Evolutionary conservation across 64 coral and sea anemone genomes (phyloP).

Genomic region (Montipora sp.): DNA sequence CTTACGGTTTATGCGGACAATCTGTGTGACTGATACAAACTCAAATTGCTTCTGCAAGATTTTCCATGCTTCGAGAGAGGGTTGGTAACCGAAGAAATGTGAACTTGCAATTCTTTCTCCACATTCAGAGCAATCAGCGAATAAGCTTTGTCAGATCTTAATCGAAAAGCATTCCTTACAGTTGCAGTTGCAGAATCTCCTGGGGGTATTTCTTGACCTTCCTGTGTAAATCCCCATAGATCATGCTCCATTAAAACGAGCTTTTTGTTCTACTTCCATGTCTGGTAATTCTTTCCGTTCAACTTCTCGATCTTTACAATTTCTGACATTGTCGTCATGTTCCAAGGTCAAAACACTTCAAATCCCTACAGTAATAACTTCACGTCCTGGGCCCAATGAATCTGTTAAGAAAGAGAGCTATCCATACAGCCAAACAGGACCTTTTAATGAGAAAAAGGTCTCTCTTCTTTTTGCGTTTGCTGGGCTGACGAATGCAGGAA

Average conservation of each 20-base stretch:
- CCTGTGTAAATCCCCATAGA: slow-evolving; percentile 54
- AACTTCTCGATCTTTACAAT: slow-evolving; percentile 35
- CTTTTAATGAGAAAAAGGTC: not conserved
- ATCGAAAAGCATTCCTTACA: slow-evolving; percentile 49
- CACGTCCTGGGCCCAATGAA: slow-evolving; percentile 35
- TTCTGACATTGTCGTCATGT: not conserved
- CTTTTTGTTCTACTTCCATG: slow-evolving; percentile 57
- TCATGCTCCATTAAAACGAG: slow-evolving; percentile 57
- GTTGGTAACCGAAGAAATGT: slow-evolving; percentile 42
- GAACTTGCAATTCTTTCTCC: slow-evolving; percentile 52
- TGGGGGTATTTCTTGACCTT: slow-evolving; percentile 33
- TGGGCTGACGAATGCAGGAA: too few relatives aligned
- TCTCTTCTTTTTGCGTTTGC: too few relatives aligned
- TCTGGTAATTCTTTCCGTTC: slow-evolving; percentile 48
- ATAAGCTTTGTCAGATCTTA: slow-evolving; percentile 50
- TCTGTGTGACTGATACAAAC: slow-evolving; percentile 58
- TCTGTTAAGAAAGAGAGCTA: not conserved
- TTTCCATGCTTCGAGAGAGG: slow-evolving; percentile 19
- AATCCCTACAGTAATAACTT: not conserved
- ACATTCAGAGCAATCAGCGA: slow-evolving; percentile 52
- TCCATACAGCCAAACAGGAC: too few relatives aligned
- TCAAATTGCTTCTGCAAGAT: slow-evolving; percentile 50
- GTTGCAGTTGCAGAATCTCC: not conserved
- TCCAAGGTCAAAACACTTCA: not conserved
- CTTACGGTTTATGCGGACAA: slow-evolving; percentile 38